Base-by-base conservation (phyloP, 2,113 vertebrate species). In the Tragulus kanchil region DNA sequence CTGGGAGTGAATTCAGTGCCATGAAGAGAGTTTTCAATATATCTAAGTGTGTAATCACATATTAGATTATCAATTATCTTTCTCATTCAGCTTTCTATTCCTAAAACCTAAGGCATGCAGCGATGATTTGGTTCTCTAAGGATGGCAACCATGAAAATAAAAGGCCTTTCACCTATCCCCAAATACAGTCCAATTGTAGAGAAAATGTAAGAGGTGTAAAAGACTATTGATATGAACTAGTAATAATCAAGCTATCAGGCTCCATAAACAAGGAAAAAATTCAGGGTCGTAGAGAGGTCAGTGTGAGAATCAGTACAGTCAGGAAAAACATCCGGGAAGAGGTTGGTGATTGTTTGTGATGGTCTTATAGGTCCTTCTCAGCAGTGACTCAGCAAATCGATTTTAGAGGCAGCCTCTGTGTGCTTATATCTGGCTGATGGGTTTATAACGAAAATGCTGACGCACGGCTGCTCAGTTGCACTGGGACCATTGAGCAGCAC, bases 381-480 rank as follows among this genome's bases (percentile, higher is more conserved):
- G 71, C 85, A 78, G 58, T 97, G 96, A 98, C 93, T 97, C 93
- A 97, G 94, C 96, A 90, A 81, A 90, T 90, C 54, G 85, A 83
- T 95, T 97, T 90, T 45, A 19, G 81, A 90, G 64, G 75, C 89
- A 82, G 77, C 90, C 96, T 92, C 56, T 25, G 12, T 77, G 81
- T 62, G 77, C 71, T 93, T n/a, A 48, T 6, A 79, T 50, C 54
- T 50, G 0, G 0, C 93, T 79, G 94, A 95, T 86, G 87, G 71
- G 65, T 88, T 97, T 96, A 64, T 95, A 96, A 96, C 79, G 90
- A 96, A 97, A 97, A 86, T 78, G 95, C 97, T 97, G 98, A 97
- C 73, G 25, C 56, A 96, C 65, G 93, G 75, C 21, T 69, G 75
- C 25, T 69, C 79, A 90, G 75, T 84, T 65, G 94, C 77, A 3